These are phyloP conservation scores for Acipenser transmontanus DNA, from an alignment of 2,797 vertebrate genomes.

Conservation along the genomic window DNA sequence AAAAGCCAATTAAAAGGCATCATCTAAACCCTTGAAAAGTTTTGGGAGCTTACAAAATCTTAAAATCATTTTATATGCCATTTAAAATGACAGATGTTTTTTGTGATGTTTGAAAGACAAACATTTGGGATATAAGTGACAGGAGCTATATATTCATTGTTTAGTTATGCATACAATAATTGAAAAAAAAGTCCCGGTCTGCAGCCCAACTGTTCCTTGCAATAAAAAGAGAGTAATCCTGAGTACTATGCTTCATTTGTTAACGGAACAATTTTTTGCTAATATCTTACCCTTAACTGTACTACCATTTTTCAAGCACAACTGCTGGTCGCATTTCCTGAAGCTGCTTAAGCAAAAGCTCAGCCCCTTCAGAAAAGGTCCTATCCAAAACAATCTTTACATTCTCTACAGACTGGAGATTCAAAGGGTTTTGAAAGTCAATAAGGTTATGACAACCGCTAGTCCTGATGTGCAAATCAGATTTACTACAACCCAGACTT, in stretches of 20 bases:
- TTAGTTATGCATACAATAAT: conserved; percentile 22
- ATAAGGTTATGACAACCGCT: conserved; percentile 69
- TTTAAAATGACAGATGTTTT: conserved; percentile 22
- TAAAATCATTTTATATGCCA: background rate
- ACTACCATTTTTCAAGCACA: conserved; percentile 65
- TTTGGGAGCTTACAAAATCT: conserved; percentile 15
- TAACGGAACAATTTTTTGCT: conserved; percentile 42
- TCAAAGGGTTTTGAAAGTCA: conserved; percentile 78
- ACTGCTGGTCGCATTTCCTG: conserved; percentile 87
- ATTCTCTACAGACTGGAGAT: conserved; percentile 65
- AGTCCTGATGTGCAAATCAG: conserved; percentile 30
- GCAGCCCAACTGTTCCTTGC: conserved; percentile 56
- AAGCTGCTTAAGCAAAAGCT: conserved; percentile 79
- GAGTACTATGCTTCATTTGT: conserved; percentile 41
- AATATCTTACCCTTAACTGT: conserved; percentile 53
- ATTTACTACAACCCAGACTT: conserved; percentile 35
- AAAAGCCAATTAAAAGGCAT: conserved; percentile 21
- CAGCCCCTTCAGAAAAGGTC: conserved; percentile 62
- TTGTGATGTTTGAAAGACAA: conserved; percentile 15
- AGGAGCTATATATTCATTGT: conserved; percentile 11
- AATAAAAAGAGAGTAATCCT: conserved; percentile 38
- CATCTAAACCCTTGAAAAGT: conserved; percentile 21
- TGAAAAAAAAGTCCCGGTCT: conserved; percentile 49
- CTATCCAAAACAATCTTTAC: conserved; percentile 80
- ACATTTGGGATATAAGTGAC: conserved; percentile 16